Base-by-base conservation (phyloP, 2,888 invertebrate species). In the Spodoptera exigua region DNA sequence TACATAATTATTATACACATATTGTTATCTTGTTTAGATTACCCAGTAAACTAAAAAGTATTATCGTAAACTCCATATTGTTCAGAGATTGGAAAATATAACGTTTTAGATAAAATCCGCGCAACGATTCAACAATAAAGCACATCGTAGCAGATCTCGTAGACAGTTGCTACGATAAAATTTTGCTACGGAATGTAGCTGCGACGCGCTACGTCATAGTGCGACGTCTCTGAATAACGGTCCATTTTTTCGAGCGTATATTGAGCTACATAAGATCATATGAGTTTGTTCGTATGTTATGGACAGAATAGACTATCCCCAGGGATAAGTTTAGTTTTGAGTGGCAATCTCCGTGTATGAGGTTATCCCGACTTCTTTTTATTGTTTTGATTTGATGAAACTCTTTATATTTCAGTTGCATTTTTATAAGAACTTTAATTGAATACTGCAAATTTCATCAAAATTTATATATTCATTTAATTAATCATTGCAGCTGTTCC, bases 91-190 rank as follows among this genome's bases (percentile, higher is more conserved):
- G 27, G 7, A 27, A 27, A 27, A 0, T 7, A 27, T 27, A 27
- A 27, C 27, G 9, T 5, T 40, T 12, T 40, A 12, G 12, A 11
- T 40, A 40, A 40, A 37, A 46, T 35, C 7, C n/a, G 16, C 0
- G 11, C 65, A 36, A 13, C 17, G 12, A 64, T 12, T n/a, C 17
- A 35, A 36, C 47, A 14, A 44, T 56, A 35, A 43, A 44, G 35
- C 27, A 56, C 16, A 14, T 14, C 68, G 61, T 60, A 60, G 61
- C 35, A 27, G 12, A 17, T 67, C 27, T 67, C 34, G 54, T 49
- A 68, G 68, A 13, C 39, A 37, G n/a, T 17, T 36, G 39, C 35
- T 64, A 53, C 62, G 41, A 17, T 45, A 12, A 48, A 60, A 27
- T 14, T 36, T 5, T 9, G 34, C 49, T 56, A 68, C 55, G 36